phyloP scores from a whole-genome alignment of 2,888 invertebrate genomes.

The Eurytoma adleriae region DNA sequence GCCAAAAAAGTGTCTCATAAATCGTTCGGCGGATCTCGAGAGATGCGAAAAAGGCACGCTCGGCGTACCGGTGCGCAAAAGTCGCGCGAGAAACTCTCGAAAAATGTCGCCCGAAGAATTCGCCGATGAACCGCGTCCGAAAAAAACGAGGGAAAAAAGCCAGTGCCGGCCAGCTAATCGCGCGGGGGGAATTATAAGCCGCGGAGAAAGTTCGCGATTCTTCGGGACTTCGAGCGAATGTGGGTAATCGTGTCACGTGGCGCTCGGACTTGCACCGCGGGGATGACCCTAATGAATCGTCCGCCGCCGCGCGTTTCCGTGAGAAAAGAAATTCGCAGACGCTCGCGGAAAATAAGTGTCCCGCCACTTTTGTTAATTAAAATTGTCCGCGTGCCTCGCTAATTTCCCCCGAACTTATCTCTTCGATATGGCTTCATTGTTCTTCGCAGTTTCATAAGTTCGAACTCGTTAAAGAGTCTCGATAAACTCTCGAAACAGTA shows the following conservation, averaged over 20 bases:
- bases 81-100: not conserved
- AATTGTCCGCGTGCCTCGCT: slow-evolving; percentile 17
- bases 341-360: slow-evolving; percentile 20
- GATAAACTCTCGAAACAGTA: no score
- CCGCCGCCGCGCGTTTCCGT: slow-evolving; percentile 43
- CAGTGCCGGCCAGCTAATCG: not conserved
- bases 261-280: slow-evolving; percentile 30
- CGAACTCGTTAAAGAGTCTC: no score
- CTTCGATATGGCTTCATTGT: not conserved
- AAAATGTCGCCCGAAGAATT: slow-evolving; percentile 10
- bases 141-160: slow-evolving; percentile 3
- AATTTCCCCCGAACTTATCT: not conserved
- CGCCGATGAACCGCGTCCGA: not conserved
- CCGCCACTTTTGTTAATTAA: slow-evolving; percentile 47
- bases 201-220: slow-evolving; percentile 47
- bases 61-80: no score
- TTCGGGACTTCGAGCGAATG: slow-evolving; percentile 30
- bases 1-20: not conserved
- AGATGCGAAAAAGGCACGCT: not conserved
- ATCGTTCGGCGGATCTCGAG: not conserved
- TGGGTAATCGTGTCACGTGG: slow-evolving; percentile 56
- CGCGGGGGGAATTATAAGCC: not conserved
- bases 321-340: slow-evolving; percentile 55
- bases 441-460: no score
- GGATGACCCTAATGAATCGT: slow-evolving; percentile 57